Conservation (phyloP, 2,888 invertebrate genomes). For the Hirtodrosophila alboralis region DNA sequence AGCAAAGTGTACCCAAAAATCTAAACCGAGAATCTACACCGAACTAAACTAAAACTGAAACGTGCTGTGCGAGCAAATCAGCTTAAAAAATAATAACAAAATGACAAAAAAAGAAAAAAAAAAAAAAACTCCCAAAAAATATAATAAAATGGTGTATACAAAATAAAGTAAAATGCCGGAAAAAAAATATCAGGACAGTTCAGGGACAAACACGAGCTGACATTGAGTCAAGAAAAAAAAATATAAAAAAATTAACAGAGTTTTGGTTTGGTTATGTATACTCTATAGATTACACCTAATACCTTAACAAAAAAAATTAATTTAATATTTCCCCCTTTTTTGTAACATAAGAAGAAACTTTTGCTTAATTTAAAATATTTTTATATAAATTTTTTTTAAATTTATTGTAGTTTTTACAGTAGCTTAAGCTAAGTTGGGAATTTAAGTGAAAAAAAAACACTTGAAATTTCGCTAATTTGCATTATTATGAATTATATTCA, state of each 20-base stretch:
- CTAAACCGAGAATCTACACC: slow-evolving; percentile 40
- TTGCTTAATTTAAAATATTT: too few species aligned
- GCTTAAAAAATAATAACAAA: slow-evolving; percentile 63
- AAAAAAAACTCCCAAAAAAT: too few species aligned
- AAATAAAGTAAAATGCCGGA: slow-evolving; percentile 43
- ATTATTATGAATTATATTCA: too few species aligned
- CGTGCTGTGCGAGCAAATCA: slow-evolving; percentile 73
- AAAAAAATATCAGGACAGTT: slow-evolving; percentile 31
- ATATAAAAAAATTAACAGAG: background rate
- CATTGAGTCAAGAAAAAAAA: slow-evolving; percentile 36
- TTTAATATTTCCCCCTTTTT: too few species aligned
- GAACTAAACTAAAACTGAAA: slow-evolving; percentile 58
- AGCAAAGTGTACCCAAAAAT: slow-evolving; percentile 23
- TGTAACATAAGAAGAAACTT: background rate
- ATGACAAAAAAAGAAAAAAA: too few species aligned
- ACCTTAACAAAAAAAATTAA: too few species aligned
- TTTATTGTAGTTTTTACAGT: too few species aligned
- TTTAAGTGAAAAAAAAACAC: too few species aligned
- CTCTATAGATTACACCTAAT: background rate
- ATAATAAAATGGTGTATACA: slow-evolving; percentile 39
- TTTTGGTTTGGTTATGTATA: slow-evolving; percentile 16
- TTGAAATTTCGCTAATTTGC: too few species aligned
- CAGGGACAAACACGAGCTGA: slow-evolving; percentile 32
- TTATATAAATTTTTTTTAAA: too few species aligned
- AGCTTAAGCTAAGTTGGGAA: too few species aligned